A percentile compares a stretch with the other conserved stretches of the same genome.
Conservation (phyloP, 2,113 vertebrate species). For the Tupaia chinensis region DNA sequence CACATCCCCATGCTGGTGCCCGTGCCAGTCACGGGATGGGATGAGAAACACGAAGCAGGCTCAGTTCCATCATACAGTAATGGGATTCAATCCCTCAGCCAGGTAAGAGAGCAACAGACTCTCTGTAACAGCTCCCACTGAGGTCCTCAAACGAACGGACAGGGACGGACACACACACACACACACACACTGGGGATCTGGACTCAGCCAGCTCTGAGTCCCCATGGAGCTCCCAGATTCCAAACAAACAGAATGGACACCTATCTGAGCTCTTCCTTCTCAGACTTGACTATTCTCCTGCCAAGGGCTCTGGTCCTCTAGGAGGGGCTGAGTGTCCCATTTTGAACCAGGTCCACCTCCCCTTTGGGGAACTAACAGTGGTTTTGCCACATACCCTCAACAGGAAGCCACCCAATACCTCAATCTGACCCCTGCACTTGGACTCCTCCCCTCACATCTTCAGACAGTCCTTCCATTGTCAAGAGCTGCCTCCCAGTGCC, state of each 20-base stretch:
- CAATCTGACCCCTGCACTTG: background rate
- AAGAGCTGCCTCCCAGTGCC: background rate
- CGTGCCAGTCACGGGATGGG: background rate
- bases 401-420: background rate
- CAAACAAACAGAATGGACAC: background rate
- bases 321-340: background rate
- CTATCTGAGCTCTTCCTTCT: background rate
- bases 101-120: constrained; percentile 17
- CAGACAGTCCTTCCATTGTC: background rate
- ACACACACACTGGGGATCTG: background rate
- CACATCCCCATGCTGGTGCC: background rate
- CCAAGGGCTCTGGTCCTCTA: background rate
- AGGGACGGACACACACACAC: background rate
- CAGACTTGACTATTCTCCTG: background rate
- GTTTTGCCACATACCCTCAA: background rate
- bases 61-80: background rate
- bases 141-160: background rate
- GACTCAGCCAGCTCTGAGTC: background rate
- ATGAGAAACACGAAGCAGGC: background rate
- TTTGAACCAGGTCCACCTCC: background rate
- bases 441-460: background rate
- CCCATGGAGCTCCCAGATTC: background rate
- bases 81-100: background rate
- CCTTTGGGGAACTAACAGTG: background rate
- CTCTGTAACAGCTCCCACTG: background rate